These are phyloP conservation scores for Fragum fragum DNA, from an alignment of 2,888 invertebrate genomes.

Conservation along the genomic window DNA sequence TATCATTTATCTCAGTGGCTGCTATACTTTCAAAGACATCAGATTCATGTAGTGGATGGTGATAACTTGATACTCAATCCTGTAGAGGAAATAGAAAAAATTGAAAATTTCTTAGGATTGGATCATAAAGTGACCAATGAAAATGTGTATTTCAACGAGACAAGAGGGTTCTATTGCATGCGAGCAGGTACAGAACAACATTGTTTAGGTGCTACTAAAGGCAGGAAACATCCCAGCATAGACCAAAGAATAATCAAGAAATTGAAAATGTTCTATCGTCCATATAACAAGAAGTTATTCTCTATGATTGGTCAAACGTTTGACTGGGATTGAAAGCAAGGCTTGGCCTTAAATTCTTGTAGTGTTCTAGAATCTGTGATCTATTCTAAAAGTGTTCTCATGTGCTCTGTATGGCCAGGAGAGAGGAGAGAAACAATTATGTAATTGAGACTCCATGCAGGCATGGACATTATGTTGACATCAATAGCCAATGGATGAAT, in stretches of 20 bases:
- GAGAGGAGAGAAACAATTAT: neutral
- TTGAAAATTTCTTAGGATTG: slow-evolving; percentile 85
- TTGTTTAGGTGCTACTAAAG: slow-evolving; percentile 96
- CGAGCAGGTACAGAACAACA: slow-evolving; percentile 90
- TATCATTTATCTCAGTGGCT: slow-evolving; percentile 96
- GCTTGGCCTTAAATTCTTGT: neutral
- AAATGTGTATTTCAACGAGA: slow-evolving; percentile 98
- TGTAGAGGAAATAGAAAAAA: slow-evolving; percentile 80
- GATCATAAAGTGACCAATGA: slow-evolving; percentile 87
- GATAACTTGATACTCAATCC: slow-evolving; percentile 84
- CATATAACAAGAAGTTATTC: slow-evolving; percentile 87
- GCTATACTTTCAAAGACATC: slow-evolving; percentile 95
- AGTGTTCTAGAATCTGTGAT: slow-evolving; percentile 24
- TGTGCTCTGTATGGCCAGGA: neutral
- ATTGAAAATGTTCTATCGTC: slow-evolving; percentile 83
- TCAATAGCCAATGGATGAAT: neutral
- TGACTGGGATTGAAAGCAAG: slow-evolving; percentile 90
- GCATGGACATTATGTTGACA: neutral
- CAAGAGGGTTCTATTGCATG: slow-evolving; percentile 98
- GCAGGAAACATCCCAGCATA: slow-evolving; percentile 94
- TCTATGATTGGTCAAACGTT: slow-evolving; percentile 96
- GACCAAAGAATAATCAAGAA: slow-evolving; percentile 89
- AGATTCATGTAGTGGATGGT: slow-evolving; percentile 96
- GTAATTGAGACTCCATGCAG: neutral
- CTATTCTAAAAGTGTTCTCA: slow-evolving; percentile 13